Percentiles rank a stretch among this genome's conserved stretches.
phyloP scores from a whole-genome alignment of 2,888 invertebrate genomes.

The Lithophane socia region DNA sequence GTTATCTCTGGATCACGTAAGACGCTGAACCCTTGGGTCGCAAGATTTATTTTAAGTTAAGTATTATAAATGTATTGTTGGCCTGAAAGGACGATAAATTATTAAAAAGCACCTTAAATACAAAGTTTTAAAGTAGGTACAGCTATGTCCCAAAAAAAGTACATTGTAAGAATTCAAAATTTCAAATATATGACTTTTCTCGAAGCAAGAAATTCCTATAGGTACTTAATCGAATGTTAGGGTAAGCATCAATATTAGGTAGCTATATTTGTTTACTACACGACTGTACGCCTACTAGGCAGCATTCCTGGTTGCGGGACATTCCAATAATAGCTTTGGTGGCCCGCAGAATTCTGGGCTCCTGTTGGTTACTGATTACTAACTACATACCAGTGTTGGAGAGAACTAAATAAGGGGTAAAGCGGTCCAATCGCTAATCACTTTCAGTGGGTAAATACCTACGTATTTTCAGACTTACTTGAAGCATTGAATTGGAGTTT shows the following conservation, averaged over 20 bases:
- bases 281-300: conserved; percentile 15
- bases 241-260: conserved; percentile 8
- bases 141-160: not conserved
- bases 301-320: conserved; percentile 62
- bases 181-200: not conserved
- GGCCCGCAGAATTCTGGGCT: conserved; percentile 73
- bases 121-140: not conserved
- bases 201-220: not conserved
- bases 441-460: not conserved
- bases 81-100: conserved; percentile 3
- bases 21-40: conserved; percentile 22
- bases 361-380: conserved; percentile 66
- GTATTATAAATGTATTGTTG: conserved; percentile 28
- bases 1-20: conserved; percentile 41
- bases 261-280: conserved; percentile 28
- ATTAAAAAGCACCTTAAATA: conserved; percentile 3
- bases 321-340: conserved; percentile 77
- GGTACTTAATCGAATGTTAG: not conserved
- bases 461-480: not conserved
- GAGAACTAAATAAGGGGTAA: conserved; percentile 62
- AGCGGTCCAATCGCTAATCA: conserved; percentile 7
- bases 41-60: conserved; percentile 21
- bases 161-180: not conserved
- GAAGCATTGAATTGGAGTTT: not conserved
- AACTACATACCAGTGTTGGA: conserved; percentile 60